Evolutionary conservation across 2,113 vertebrate species (phyloP).

Genomic region (Phasianus colchicus): DNA sequence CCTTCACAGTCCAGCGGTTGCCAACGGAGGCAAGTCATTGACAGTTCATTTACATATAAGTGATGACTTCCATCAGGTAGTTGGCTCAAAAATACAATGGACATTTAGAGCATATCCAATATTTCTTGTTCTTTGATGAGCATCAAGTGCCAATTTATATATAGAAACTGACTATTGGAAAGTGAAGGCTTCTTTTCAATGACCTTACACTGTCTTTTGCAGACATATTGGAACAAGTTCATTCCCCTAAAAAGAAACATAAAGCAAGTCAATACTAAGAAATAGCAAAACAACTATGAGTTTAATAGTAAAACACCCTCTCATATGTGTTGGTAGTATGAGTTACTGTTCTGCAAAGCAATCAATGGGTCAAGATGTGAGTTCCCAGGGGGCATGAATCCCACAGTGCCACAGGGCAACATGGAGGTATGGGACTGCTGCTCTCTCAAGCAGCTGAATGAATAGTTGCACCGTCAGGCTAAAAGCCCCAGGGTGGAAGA

Average conservation of each 20-base stretch:
- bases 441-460: background rate
- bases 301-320: background rate
- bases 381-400: too few relatives aligned
- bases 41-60: constrained; percentile 94
- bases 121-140: constrained; percentile 83
- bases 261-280: background rate
- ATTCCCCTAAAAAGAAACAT: background rate
- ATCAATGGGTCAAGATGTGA: background rate
- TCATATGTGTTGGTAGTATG: too few relatives aligned
- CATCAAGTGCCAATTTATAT: constrained; percentile 80
- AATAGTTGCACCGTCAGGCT: background rate
- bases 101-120: constrained; percentile 86
- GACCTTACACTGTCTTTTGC: constrained; percentile 74
- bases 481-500: background rate
- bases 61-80: constrained; percentile 94
- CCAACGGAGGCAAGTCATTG: constrained; percentile 83
- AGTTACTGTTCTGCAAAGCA: background rate
- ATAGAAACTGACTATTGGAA: constrained; percentile 69
- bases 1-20: constrained; percentile 91
- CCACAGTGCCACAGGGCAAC: background rate
- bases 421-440: background rate
- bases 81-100: constrained; percentile 86
- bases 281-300: background rate
- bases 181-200: constrained; percentile 66
- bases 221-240: background rate